phyloP scores from a whole-genome alignment of 1,140 invertebrate species.

The Scaptomyza hsui region DNA sequence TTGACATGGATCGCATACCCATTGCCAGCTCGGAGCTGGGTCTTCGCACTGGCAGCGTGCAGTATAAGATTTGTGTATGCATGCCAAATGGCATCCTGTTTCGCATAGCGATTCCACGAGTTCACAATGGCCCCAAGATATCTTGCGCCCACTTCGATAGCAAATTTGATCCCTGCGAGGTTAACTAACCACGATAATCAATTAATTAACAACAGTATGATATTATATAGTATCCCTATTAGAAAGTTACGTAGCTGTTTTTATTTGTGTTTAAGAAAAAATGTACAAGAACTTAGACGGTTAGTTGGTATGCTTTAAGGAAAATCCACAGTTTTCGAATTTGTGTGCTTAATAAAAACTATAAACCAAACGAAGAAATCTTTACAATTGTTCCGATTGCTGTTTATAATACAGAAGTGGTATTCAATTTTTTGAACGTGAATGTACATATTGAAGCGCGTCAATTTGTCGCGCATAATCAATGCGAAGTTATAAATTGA shows the following conservation, averaged over 20 bases:
- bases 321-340: slow-evolving; percentile 35
- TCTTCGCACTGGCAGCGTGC: slow-evolving; percentile 84
- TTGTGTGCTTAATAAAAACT: slow-evolving; percentile 44
- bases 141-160: slow-evolving; percentile 88
- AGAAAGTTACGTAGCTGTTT: slow-evolving; percentile 60
- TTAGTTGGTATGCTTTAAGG: slow-evolving; percentile 41
- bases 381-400: slow-evolving; percentile 50
- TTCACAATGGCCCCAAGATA: slow-evolving; percentile 85
- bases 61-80: slow-evolving; percentile 94
- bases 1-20: slow-evolving; percentile 90
- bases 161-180: slow-evolving; percentile 88
- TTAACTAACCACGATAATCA: slow-evolving; percentile 44
- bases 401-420: slow-evolving; percentile 74
- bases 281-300: slow-evolving; percentile 59
- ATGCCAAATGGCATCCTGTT: slow-evolving; percentile 94
- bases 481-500: slow-evolving; percentile 43
- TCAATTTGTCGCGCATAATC: slow-evolving; percentile 12
- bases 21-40: slow-evolving; percentile 86
- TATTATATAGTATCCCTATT: slow-evolving; percentile 55
- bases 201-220: slow-evolving; percentile 17
- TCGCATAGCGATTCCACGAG: slow-evolving; percentile 88
- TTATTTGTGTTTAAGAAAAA: slow-evolving; percentile 66
- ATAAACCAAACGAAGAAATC: slow-evolving; percentile 21
- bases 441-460: slow-evolving; percentile 57
- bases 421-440: slow-evolving; percentile 57